Base-by-base conservation (phyloP, 2,113 vertebrate species). In the Phalacrocorax aristotelis region DNA sequence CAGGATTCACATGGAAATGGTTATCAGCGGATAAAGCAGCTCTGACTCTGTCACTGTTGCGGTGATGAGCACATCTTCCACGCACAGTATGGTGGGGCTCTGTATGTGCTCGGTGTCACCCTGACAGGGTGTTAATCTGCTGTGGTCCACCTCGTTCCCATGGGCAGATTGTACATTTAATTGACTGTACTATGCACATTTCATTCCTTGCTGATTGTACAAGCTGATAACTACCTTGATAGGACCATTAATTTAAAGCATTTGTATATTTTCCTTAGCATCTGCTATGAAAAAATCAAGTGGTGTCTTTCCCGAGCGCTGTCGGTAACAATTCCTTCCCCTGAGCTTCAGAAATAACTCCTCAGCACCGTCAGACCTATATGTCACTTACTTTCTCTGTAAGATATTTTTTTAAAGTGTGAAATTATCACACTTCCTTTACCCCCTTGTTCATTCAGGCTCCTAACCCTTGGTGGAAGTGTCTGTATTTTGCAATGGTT, bases 91-190 rank as follows among this genome's bases (percentile, higher is more conserved):
- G 68, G 68, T 54, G 68, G 27, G 9, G 48, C 20, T 95, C 65
- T 0, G 0, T n/a, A 23, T 0, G 0, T 48, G 40, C 32, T 68
- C 54, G 8, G 6, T 42, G 69, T 38, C 65, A 70, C 34, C 54
- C 36, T 32, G 21, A 25, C 32, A 76, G 61, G 27, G 27, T 1
- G 0, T 30, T 65, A 20, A n/a, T 40, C 81, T 89, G 44, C 70
- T 52, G 32, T 29, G 62, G 30, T 55, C 55, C 29, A 27, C 57
- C 38, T 81, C 2, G 0, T 71, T 83, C 70, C 66, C 36, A 1
- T 5, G 36, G 57, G 87, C 66, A 88, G 74, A 54, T 6, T 48
- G n/a, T 23, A 44, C 38, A 48, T 77, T 42, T 58, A 74, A 66
- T 51, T 44, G 62, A 27, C 44, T 70, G 48, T 11, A 64, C 26